Conservation (phyloP, 2,113 vertebrate species). For the Elanus axillaris region DNA sequence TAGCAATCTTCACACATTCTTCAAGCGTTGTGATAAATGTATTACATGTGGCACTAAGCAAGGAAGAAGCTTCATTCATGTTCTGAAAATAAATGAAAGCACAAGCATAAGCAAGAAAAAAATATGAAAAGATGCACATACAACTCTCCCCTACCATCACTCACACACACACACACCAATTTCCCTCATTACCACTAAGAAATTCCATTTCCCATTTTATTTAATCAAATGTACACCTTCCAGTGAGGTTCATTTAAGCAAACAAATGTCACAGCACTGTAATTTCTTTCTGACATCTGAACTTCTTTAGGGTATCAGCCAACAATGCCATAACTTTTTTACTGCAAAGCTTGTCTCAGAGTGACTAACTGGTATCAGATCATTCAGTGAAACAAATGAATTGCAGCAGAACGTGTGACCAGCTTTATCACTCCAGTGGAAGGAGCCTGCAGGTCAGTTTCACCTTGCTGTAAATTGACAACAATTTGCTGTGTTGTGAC, state of each 20-base stretch:
- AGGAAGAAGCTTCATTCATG: conserved; percentile 86
- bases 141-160: neutral
- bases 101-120: neutral
- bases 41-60: conserved; percentile 94
- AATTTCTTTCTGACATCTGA: neutral
- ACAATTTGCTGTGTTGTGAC: neutral
- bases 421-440: neutral
- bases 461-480: neutral
- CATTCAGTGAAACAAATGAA: neutral
- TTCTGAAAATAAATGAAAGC: conserved; percentile 72
- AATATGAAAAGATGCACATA: neutral
- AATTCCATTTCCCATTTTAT: neutral
- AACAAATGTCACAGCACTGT: neutral
- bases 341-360: neutral
- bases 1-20: conserved; percentile 95
- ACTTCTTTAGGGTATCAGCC: neutral
- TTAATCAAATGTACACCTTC: neutral
- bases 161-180: neutral
- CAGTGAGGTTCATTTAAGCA: neutral
- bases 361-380: neutral
- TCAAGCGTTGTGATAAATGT: conserved; percentile 96
- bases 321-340: neutral
- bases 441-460: neutral
- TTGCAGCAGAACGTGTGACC: neutral
- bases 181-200: neutral